Percentiles rank a stretch among this genome's conserved stretches.
These are phyloP conservation scores for Sitobion miscanthi DNA, from an alignment of 1,140 invertebrate species.

Conservation along the genomic window DNA sequence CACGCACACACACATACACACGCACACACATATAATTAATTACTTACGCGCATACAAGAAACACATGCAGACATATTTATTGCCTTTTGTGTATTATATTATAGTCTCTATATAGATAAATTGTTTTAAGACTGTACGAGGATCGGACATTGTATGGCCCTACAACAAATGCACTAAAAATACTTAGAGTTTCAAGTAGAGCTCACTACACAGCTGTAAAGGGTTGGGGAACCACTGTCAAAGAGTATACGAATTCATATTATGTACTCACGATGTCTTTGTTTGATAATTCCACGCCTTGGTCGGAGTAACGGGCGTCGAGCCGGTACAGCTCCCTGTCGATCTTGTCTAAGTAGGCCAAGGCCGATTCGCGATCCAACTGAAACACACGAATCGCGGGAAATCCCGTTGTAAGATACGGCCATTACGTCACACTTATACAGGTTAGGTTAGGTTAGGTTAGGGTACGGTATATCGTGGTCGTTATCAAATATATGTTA, in stretches of 20 bases:
- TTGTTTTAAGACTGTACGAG: not conserved
- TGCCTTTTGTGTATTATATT: not conserved
- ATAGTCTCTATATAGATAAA: not conserved
- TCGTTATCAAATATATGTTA: not conserved
- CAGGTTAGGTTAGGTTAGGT: not conserved
- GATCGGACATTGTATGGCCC: too few species aligned
- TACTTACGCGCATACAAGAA: too few species aligned
- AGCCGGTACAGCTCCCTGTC: constrained; percentile 35
- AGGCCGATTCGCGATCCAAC: constrained; percentile 36
- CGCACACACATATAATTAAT: too few species aligned
- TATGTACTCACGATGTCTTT: constrained; percentile 39
- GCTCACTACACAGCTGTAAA: not conserved
- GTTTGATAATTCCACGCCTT: not conserved
- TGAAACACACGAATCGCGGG: not conserved
- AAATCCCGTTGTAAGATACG: too few species aligned
- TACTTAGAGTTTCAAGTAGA: not conserved
- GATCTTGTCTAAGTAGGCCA: constrained; percentile 36
- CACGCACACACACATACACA: too few species aligned
- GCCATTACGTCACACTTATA: not conserved
- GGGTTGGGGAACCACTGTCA: not conserved
- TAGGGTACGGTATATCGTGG: not conserved
- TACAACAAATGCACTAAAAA: not conserved
- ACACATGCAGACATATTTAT: too few species aligned
- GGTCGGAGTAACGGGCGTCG: constrained; percentile 34
- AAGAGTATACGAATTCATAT: not conserved